Conservation (phyloP, 2,797 vertebrate genomes). For the Enteromius afrohamiltoni region DNA sequence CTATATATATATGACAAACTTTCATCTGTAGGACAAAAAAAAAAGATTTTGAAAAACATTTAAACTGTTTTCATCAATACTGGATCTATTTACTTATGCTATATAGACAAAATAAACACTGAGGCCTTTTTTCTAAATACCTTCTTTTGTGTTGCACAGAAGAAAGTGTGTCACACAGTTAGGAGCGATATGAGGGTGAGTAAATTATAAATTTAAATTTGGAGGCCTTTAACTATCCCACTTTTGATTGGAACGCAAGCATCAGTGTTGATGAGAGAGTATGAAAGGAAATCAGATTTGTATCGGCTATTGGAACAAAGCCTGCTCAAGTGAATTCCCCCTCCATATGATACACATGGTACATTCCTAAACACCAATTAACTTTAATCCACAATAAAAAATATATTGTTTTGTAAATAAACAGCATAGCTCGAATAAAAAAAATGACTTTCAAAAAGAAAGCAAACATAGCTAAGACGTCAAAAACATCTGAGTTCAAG, state of each 20-base stretch:
- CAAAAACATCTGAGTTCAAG: conserved; percentile 37
- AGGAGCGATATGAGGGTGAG: background rate
- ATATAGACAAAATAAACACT: background rate
- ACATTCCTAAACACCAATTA: conserved; percentile 31
- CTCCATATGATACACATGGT: conserved; percentile 32
- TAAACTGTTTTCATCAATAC: background rate
- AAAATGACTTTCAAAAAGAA: conserved; percentile 44
- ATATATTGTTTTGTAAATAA: conserved; percentile 49
- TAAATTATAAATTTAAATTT: background rate
- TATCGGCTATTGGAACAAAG: background rate
- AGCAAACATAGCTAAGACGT: conserved; percentile 28
- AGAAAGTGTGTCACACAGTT: background rate
- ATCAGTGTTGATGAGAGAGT: background rate
- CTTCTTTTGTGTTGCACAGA: background rate
- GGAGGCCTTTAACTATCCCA: background rate
- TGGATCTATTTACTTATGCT: background rate
- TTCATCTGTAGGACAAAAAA: background rate
- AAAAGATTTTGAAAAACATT: background rate
- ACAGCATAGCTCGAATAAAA: conserved; percentile 49
- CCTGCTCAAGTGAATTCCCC: background rate
- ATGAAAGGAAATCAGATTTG: background rate
- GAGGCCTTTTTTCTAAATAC: background rate
- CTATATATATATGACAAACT: background rate
- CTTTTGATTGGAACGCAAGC: background rate
- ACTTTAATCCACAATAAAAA: conserved; percentile 52